Percentiles rank a stretch among this genome's conserved stretches.
phyloP scores from a whole-genome alignment of 2,797 vertebrate species.

The Calcarius lapponicus region DNA sequence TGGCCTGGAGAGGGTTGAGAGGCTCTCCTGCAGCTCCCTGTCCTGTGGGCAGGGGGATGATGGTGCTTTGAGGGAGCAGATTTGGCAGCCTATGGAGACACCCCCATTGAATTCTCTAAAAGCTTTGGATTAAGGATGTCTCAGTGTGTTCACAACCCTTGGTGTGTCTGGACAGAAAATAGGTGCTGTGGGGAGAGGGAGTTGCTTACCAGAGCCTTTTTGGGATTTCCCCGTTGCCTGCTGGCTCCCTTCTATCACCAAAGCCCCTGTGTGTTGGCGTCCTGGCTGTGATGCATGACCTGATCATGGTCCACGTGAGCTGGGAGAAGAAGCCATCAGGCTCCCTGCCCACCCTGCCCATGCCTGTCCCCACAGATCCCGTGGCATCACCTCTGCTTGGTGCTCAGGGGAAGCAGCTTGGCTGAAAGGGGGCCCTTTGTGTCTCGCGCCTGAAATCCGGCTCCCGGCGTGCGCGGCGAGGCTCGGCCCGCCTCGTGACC shows the following conservation, averaged over 20 bases:
- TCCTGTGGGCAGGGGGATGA: background rate
- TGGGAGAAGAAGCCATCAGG: background rate
- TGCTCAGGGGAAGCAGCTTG: background rate
- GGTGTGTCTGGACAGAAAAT: background rate
- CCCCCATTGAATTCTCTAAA: background rate
- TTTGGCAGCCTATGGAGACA: background rate
- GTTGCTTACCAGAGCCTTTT: background rate
- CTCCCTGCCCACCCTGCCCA: background rate
- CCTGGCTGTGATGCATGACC: background rate
- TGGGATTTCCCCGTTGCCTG: background rate
- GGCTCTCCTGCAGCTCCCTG: background rate
- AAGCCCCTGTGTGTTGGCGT: background rate
- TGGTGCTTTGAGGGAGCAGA: background rate
- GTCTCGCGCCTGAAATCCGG: background rate
- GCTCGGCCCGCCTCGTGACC: conserved; percentile 8
- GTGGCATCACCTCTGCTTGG: background rate
- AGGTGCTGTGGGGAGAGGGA: background rate
- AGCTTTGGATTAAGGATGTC: background rate
- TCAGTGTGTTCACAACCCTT: background rate
- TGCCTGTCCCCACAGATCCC: background rate
- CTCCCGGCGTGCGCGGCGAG: background rate
- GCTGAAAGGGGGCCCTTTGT: conserved; percentile 44
- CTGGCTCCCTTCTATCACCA: background rate
- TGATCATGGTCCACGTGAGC: background rate
- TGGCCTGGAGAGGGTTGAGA: background rate